Base-by-base conservation (phyloP, 2,113 vertebrate species). In the Thomomys bottae region DNA sequence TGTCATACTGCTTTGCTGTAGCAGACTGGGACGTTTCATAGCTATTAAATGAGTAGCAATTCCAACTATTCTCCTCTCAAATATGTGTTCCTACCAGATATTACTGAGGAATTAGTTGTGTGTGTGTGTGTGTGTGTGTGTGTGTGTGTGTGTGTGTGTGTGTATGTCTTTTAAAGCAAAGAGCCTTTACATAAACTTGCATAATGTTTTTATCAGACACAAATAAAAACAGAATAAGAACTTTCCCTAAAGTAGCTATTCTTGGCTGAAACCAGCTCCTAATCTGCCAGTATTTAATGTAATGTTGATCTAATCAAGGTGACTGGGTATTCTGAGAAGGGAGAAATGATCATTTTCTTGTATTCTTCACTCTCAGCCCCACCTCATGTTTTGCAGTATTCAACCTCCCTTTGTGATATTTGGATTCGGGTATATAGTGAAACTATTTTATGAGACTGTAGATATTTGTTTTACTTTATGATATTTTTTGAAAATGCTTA, bases 391-490 rank as follows among this genome's bases (percentile, higher is more conserved):
- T n/a, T 90, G 24, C 20, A 23, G 24, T 42, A 24, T 21, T 64
- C 73, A 81, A 5, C 23, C 73, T 34, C 21, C 40, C 66, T 42
- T 70, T 11, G 63, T 80, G 34, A 68, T 71, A 20, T 28, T 72
- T 84, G 84, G 80, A 70, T 61, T 57, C 49, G 8, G 63, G 26
- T 17, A 79, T 72, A 45, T 42, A 83, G 61, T 90, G 72, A 80
- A 86, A 86, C 8, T 75, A n/a, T 93, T 92, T 91, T 38, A 84
- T 77, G 84, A 78, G 64, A 75, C 21, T 75, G 28, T 82, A 75
- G 42, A 79, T 79, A 57, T 93, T 91, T 91, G 68, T 92, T 93
- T 96, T 90, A 84, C 40, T 95, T 90, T 73, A 80, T 67, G 84
- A 59, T 88, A 67, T 71, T 83, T 83, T 92, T 94, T 87, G 75